Conservation (phyloP, 2,113 vertebrate genomes). For the Pseudolaguvia tuberculata region DNA sequence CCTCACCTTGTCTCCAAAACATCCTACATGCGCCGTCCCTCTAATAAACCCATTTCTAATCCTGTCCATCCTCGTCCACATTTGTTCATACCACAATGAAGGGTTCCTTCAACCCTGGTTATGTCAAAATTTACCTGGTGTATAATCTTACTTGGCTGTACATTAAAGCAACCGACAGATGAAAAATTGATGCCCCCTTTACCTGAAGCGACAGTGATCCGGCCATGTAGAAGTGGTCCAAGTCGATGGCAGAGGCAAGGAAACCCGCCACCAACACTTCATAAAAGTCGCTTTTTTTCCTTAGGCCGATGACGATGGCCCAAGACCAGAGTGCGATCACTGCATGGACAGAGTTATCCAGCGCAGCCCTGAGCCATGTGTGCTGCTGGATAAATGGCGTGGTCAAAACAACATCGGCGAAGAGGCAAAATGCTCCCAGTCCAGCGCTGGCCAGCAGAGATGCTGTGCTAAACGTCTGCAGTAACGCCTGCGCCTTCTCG, state of each 20-base stretch:
- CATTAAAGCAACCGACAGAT: not conserved
- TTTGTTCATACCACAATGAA: too few relatives aligned
- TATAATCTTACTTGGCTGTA: too few relatives aligned
- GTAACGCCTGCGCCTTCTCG: conserved; percentile 83
- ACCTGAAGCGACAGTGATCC: conserved; percentile 89
- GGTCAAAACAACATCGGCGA: conserved; percentile 78
- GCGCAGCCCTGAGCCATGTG: conserved; percentile 80
- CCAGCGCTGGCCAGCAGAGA: conserved; percentile 81
- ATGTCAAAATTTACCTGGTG: too few relatives aligned
- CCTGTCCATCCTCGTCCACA: too few relatives aligned
- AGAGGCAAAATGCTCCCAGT: conserved; percentile 82
- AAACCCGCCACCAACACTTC: conserved; percentile 87
- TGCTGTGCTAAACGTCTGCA: conserved; percentile 83
- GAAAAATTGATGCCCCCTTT: conserved; percentile 37
- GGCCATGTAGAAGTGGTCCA: conserved; percentile 89
- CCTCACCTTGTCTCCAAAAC: too few relatives aligned
- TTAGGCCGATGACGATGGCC: conserved; percentile 84
- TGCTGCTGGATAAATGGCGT: conserved; percentile 78
- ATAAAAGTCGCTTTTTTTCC: conserved; percentile 85
- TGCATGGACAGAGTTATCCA: conserved; percentile 84
- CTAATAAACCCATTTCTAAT: too few relatives aligned
- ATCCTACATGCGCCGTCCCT: too few relatives aligned
- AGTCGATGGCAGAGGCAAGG: conserved; percentile 84
- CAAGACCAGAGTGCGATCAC: conserved; percentile 92
- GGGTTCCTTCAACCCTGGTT: too few relatives aligned